Evolutionary conservation across 1,140 invertebrate species (phyloP).

Genomic region (Heliothis virescens): DNA sequence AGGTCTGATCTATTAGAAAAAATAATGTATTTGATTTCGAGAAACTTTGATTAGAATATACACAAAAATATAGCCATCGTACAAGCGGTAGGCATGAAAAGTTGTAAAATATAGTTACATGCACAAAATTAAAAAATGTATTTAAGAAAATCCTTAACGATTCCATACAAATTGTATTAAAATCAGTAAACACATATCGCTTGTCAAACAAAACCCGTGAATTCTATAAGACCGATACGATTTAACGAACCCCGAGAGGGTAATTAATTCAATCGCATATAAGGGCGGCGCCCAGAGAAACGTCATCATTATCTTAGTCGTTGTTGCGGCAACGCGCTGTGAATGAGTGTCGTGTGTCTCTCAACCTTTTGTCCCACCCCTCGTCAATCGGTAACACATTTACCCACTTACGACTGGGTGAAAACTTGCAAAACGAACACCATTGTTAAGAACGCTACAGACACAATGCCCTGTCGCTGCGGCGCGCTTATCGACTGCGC

Average conservation of each 20-base stretch:
- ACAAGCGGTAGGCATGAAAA: no score
- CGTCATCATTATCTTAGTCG: constrained; percentile 78
- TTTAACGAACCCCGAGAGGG: constrained; percentile 32
- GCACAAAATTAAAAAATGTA: background rate
- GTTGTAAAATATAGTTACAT: no score
- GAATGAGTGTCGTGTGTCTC: constrained; percentile 68
- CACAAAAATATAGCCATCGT: no score
- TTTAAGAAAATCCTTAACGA: no score
- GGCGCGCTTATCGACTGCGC: constrained; percentile 76
- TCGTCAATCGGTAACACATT: constrained; percentile 86
- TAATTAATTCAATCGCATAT: constrained; percentile 51
- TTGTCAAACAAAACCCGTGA: constrained; percentile 26
- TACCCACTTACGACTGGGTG: constrained; percentile 81
- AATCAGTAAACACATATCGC: constrained; percentile 1
- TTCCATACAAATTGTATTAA: no score
- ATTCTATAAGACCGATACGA: constrained; percentile 42
- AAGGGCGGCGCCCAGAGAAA: constrained; percentile 64
- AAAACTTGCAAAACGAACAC: constrained; percentile 83
- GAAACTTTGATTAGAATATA: no score
- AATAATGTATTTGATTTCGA: no score
- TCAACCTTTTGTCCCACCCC: constrained; percentile 72
- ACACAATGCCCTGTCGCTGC: constrained; percentile 64
- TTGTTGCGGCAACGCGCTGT: constrained; percentile 66
- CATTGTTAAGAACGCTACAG: constrained; percentile 69
- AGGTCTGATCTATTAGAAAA: no score